These are phyloP conservation scores for Chelonus formosanus DNA, from an alignment of 2,888 invertebrate genomes.

Conservation along the genomic window DNA sequence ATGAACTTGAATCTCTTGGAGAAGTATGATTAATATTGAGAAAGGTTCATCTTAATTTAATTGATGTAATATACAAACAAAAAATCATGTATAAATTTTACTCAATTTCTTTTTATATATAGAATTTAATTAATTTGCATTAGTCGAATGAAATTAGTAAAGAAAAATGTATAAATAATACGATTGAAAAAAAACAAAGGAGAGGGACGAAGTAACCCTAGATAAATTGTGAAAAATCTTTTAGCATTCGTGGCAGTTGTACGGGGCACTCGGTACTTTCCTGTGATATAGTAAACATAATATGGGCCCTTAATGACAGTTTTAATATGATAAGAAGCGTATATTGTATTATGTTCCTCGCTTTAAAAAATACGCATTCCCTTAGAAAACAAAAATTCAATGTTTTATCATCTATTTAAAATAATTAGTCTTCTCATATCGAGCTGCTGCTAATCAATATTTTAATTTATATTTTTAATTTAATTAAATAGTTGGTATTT, in stretches of 20 bases:
- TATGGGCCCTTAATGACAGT: conserved; percentile 40
- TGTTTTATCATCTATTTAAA: conserved; percentile 6
- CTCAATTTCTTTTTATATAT: conserved; percentile 25
- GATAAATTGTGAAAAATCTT: conserved; percentile 24
- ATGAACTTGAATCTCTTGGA: conserved; percentile 61
- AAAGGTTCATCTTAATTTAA: conserved; percentile 51
- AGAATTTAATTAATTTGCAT: conserved; percentile 23
- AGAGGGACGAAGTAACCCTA: conserved; percentile 26
- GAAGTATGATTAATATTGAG: conserved; percentile 50
- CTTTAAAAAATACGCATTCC: conserved; percentile 27
- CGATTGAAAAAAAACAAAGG: conserved; percentile 28
- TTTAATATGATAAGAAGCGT: conserved; percentile 29
- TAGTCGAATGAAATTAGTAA: conserved; percentile 33
- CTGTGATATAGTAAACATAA: conserved; percentile 51
- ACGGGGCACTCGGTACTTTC: conserved; percentile 43
- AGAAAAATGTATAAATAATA: conserved; percentile 19
- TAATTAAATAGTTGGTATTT: neutral
- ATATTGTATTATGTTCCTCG: conserved; percentile 29
- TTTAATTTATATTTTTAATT: conserved; percentile 1
- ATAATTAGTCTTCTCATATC: too few species aligned
- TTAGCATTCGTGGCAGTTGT: conserved; percentile 23
- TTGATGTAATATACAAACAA: conserved; percentile 57
- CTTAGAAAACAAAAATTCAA: conserved; percentile 21
- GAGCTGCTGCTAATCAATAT: too few species aligned
- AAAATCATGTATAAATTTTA: conserved; percentile 48